A percentile compares a stretch with the other conserved stretches of the same genome.
These are phyloP conservation scores for Mycalesis mineus DNA, from an alignment of 2,888 invertebrate genomes.

Conservation along the genomic window DNA sequence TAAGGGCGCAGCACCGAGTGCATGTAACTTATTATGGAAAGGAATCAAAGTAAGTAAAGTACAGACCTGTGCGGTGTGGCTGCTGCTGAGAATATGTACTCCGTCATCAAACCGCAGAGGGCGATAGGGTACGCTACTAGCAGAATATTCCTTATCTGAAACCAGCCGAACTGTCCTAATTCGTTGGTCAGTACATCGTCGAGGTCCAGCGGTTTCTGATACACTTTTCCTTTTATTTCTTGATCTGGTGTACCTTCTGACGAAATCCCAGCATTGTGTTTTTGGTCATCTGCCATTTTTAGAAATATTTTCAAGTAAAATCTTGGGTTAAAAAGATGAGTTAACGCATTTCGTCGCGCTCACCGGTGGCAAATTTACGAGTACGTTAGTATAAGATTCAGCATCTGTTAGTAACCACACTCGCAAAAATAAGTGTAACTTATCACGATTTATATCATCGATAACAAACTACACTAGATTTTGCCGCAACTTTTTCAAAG, in stretches of 20 bases:
- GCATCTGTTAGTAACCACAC: neutral
- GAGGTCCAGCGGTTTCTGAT: slow-evolving; percentile 40
- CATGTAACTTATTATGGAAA: too few species aligned
- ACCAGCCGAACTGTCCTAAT: slow-evolving; percentile 79
- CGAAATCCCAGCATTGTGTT: neutral
- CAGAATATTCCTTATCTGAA: slow-evolving; percentile 75
- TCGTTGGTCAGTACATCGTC: slow-evolving; percentile 64
- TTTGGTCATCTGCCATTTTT: neutral
- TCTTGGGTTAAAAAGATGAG: neutral
- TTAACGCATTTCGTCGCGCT: neutral
- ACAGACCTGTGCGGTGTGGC: slow-evolving; percentile 82
- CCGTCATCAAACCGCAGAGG: slow-evolving; percentile 79
- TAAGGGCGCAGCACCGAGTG: too few species aligned
- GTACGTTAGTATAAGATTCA: neutral
- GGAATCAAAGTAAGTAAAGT: too few species aligned
- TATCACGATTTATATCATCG: neutral
- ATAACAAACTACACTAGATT: neutral
- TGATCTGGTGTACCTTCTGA: neutral
- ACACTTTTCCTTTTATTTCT: neutral
- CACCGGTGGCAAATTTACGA: neutral
- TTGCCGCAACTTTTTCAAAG: neutral
- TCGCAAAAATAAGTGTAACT: neutral
- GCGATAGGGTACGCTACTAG: slow-evolving; percentile 79
- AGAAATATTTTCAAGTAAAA: too few species aligned
- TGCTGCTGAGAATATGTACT: slow-evolving; percentile 84